phyloP scores from a whole-genome alignment of 2,888 invertebrate genomes.

The Parasteatoda lunata region DNA sequence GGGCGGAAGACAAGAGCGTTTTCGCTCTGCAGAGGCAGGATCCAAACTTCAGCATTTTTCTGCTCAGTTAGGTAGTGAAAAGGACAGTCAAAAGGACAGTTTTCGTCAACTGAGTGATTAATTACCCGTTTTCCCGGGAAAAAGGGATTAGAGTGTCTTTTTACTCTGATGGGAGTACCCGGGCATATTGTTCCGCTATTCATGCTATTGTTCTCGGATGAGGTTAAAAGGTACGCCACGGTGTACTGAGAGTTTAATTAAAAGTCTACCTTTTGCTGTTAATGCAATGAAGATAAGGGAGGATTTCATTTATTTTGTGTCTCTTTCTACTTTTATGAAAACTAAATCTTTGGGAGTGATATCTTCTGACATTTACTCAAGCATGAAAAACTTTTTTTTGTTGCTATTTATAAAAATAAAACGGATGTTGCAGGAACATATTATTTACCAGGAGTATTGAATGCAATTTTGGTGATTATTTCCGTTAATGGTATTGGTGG shows the following conservation, averaged over 20 bases:
- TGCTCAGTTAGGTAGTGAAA: conserved; percentile 44
- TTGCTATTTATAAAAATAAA: too few relatives aligned
- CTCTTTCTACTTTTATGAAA: too few relatives aligned
- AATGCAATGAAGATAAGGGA: conserved; percentile 21
- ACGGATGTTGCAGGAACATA: too few relatives aligned
- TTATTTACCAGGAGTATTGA: too few relatives aligned
- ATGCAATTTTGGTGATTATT: too few relatives aligned
- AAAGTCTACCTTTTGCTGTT: conserved; percentile 35
- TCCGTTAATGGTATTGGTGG: too few relatives aligned
- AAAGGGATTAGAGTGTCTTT: conserved; percentile 47
- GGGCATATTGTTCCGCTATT: conserved; percentile 44
- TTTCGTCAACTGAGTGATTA: conserved; percentile 62
- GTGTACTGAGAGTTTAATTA: conserved; percentile 32
- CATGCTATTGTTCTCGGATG: conserved; percentile 28
- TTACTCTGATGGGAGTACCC: conserved; percentile 12
- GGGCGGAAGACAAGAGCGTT: background rate
- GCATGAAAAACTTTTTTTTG: too few relatives aligned
- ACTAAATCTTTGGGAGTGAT: too few relatives aligned
- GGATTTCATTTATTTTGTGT: too few relatives aligned
- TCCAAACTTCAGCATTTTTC: conserved; percentile 32
- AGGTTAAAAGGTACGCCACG: conserved; percentile 4
- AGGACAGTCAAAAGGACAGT: conserved; percentile 55
- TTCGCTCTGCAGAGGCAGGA: conserved; percentile 1
- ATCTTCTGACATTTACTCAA: too few relatives aligned
- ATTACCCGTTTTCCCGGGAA: conserved; percentile 31